Conservation (phyloP, 2,113 vertebrate genomes). For the Variabilichromis moorii region DNA sequence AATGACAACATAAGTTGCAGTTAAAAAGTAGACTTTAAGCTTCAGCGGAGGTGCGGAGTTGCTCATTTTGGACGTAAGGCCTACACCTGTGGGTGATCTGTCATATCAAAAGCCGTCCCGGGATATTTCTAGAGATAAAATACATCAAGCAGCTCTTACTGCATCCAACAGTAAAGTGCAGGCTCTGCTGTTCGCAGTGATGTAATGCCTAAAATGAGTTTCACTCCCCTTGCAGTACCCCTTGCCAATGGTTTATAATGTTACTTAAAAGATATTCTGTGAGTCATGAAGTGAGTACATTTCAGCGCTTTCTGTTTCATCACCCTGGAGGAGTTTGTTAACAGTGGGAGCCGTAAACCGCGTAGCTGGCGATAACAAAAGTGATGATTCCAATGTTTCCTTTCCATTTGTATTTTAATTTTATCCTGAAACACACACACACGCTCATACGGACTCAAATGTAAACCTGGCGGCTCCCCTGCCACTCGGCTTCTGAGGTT, state of each 20-base stretch:
- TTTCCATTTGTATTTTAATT: constrained; percentile 71
- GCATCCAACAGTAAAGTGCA: not conserved
- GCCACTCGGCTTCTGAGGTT: constrained; percentile 64
- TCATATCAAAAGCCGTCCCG: not conserved
- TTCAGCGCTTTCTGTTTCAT: constrained; percentile 47
- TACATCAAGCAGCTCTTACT: not conserved
- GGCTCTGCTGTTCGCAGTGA: not conserved
- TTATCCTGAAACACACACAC: constrained; percentile 48
- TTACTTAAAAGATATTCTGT: constrained; percentile 45
- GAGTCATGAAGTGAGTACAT: constrained; percentile 46
- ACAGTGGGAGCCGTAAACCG: constrained; percentile 52
- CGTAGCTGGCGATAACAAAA: constrained; percentile 62
- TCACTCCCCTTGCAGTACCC: not conserved
- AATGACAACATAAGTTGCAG: not conserved
- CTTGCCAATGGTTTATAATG: constrained; percentile 35
- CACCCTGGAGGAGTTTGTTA: constrained; percentile 58
- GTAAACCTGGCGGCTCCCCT: constrained; percentile 42
- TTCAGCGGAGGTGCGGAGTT: not conserved
- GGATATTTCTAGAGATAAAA: not conserved
- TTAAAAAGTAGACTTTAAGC: not conserved
- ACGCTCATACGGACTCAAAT: constrained; percentile 2
- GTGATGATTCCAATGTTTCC: constrained; percentile 68
- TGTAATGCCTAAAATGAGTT: constrained; percentile 22
- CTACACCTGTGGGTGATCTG: not conserved
- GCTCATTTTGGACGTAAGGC: not conserved